phyloP scores from a whole-genome alignment of 1,140 invertebrate species.

The Xylocopa sonorina region DNA sequence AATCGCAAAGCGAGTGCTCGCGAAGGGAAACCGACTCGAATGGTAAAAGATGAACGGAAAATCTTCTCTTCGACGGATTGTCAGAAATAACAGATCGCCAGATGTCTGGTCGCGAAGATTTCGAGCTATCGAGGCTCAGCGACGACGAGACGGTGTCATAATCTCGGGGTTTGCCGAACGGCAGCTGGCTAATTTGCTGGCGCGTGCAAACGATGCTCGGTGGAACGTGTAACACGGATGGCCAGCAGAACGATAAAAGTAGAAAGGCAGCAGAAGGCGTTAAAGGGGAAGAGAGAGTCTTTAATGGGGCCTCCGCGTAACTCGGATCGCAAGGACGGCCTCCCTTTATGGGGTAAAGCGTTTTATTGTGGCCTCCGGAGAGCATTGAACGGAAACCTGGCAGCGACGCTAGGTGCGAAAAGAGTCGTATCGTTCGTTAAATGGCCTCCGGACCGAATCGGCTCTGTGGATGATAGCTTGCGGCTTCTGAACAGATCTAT shows the following conservation, averaged over 20 bases:
- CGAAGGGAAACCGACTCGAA: slow-evolving; percentile 57
- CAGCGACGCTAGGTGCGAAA: slow-evolving; percentile 32
- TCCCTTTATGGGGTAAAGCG: slow-evolving; percentile 38
- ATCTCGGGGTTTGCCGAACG: slow-evolving; percentile 64
- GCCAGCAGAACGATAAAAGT: slow-evolving; percentile 37
- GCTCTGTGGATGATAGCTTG: not conserved
- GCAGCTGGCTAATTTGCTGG: slow-evolving; percentile 71
- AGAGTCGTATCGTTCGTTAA: slow-evolving; percentile 31
- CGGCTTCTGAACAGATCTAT: not conserved
- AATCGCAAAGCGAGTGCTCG: slow-evolving; percentile 56
- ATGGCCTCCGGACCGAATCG: slow-evolving; percentile 10
- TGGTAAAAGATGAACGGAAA: slow-evolving; percentile 53
- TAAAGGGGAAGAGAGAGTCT: slow-evolving; percentile 43
- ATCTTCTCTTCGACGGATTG: slow-evolving; percentile 29
- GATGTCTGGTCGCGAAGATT: slow-evolving; percentile 40
- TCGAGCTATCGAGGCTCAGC: not conserved
- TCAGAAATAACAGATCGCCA: slow-evolving; percentile 46
- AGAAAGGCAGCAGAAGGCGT: slow-evolving; percentile 35
- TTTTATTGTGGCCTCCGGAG: slow-evolving; percentile 39
- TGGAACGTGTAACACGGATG: slow-evolving; percentile 47
- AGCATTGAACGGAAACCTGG: not conserved
- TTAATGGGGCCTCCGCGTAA: slow-evolving; percentile 36
- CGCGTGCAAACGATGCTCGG: slow-evolving; percentile 49
- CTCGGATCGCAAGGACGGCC: slow-evolving; percentile 13
- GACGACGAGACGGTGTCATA: slow-evolving; percentile 61